Evolutionary conservation across 2,888 invertebrate genomes (phyloP).

Genomic region (Chrysina gloriosa): DNA sequence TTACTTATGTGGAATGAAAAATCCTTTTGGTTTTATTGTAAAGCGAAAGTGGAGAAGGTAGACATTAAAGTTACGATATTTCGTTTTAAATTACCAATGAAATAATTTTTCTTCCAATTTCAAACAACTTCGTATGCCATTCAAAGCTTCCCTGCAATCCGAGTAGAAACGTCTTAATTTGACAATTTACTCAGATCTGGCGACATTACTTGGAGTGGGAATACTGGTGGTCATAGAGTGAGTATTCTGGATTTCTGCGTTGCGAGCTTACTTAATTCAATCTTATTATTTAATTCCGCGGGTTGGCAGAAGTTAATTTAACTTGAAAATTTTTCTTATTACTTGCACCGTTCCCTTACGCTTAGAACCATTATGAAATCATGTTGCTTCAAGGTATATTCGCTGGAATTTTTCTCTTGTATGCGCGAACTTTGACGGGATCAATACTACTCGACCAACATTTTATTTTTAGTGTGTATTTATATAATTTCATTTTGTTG

Average conservation of each 20-base stretch:
- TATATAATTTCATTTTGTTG: no score
- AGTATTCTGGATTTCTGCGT: neutral
- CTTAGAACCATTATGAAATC: neutral
- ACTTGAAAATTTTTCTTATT: slow-evolving; percentile 23
- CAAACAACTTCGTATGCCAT: neutral
- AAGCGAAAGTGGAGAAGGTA: no score
- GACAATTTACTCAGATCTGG: neutral
- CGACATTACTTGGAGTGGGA: slow-evolving; percentile 9
- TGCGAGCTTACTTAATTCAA: slow-evolving; percentile 16
- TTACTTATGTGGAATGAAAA: no score
- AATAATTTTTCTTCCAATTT: neutral
- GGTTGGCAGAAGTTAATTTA: slow-evolving; percentile 23
- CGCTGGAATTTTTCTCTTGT: no score
- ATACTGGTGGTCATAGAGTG: neutral
- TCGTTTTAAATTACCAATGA: neutral
- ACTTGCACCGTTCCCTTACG: neutral
- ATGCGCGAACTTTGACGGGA: no score
- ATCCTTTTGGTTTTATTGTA: no score
- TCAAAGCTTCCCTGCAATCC: neutral
- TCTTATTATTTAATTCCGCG: slow-evolving; percentile 25
- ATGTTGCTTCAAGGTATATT: no score
- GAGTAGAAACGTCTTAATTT: neutral
- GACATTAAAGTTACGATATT: neutral
- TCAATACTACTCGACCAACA: no score
- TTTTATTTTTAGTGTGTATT: no score